Conservation (phyloP, 2,888 invertebrate genomes). For the Mythimna vitellina region DNA sequence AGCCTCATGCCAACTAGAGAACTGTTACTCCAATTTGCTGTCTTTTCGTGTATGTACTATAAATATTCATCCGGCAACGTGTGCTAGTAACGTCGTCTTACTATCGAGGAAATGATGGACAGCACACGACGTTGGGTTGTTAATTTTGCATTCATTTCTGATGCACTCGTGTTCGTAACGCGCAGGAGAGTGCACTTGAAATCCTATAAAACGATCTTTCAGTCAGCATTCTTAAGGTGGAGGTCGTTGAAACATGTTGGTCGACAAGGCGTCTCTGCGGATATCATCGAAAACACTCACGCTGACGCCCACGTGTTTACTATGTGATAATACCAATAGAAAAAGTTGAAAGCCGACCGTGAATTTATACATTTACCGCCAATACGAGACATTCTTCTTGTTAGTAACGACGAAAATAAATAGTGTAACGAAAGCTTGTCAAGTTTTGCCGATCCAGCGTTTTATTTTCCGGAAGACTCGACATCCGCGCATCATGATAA, state of each 20-base stretch:
- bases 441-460: conserved; percentile 43
- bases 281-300: conserved; percentile 30
- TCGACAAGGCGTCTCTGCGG: conserved; percentile 34
- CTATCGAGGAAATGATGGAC: conserved; percentile 53
- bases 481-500: conserved; percentile 41
- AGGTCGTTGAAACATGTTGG: conserved; percentile 61
- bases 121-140: conserved; percentile 24
- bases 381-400: conserved; percentile 38
- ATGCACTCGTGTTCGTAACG: conserved; percentile 27
- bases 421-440: conserved; percentile 54
- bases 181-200: conserved; percentile 68
- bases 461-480: conserved; percentile 50
- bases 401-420: conserved; percentile 69
- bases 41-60: conserved; percentile 64
- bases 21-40: conserved; percentile 68
- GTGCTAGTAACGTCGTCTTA: conserved; percentile 43
- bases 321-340: conserved; percentile 26
- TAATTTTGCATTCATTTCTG: conserved; percentile 37
- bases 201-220: conserved; percentile 69
- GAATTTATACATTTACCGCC: conserved; percentile 39
- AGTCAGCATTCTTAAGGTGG: conserved; percentile 49
- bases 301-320: conserved; percentile 42
- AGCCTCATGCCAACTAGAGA: conserved; percentile 77
- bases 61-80: conserved; percentile 62
- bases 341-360: conserved; percentile 39